Base-by-base conservation (phyloP, 1,140 invertebrate species). In the roundworm (Caenorhabditis elegans) region DNA sequence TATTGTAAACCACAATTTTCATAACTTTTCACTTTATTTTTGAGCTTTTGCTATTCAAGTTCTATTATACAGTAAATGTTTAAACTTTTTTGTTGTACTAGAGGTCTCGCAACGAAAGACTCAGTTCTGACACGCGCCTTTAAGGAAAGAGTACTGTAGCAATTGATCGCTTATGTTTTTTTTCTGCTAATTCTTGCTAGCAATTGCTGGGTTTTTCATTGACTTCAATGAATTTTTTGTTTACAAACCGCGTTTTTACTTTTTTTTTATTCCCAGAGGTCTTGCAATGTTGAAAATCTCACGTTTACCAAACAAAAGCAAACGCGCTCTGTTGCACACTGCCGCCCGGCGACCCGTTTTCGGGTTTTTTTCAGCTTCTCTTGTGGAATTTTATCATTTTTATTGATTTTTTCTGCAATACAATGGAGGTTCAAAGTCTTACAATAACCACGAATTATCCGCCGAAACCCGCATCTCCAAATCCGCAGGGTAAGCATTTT, bases 401-500 rank as follows among this genome's bases (percentile, higher is more conserved):
- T 39, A 31, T 6, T n/a, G 10, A 3, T 34, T 34, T 43, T 43
- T 15, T 11, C 43, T 31, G 10, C 2, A 43, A 60, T 3, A n/a
- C n/a, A n/a, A 60, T 34, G 55, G 60, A 39, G 22, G 60, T 31
- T 11, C 60, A 70, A n/a, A 70, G 60, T 70, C 26, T 70, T 31
- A 70, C 60, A 22, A 70, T 70, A 4, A 70, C 60, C 1, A 70
- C 60, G 2, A 70, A 22, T 43, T 70, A 70, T 22, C 60, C 60
- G 4, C 60, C 34, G 39, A n/a, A 11, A 22, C 60, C 60, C 1
- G n/a, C 5, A 5, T 70, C 60, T 19, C 60, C 60, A 4, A 70
- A 39, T 70, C 60, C 34, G 19, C 60, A 43, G 39, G 60, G 60
- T 70, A 70, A n/a, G n/a, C n/a, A n/a, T n/a, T n/a, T 70, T n/a